Conservation (phyloP, 1,140 invertebrate species). For the Zophobas morio region DNA sequence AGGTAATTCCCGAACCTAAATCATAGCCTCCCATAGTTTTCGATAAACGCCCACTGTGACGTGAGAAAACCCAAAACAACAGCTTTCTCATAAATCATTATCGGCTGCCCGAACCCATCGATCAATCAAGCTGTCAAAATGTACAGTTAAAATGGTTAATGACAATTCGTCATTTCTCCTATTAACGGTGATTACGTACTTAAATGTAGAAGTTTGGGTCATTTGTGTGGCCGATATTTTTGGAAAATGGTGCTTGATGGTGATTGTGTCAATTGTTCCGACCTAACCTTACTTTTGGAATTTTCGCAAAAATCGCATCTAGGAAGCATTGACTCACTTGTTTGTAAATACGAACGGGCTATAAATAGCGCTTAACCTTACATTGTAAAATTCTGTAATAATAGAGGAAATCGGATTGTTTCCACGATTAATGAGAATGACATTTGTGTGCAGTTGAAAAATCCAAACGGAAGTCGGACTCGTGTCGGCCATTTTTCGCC, state of each 20-base stretch:
- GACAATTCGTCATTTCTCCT: neutral
- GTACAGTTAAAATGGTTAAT: neutral
- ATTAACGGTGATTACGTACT: too few species aligned
- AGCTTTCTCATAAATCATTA: neutral
- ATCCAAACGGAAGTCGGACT: conserved; percentile 18
- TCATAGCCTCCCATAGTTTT: too few species aligned
- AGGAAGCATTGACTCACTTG: conserved; percentile 37
- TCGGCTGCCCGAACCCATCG: neutral
- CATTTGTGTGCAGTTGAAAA: conserved; percentile 18
- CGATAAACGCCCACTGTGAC: neutral
- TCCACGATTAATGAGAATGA: conserved; percentile 18
- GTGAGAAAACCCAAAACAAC: neutral
- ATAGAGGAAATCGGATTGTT: conserved; percentile 35
- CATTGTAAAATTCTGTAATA: conserved; percentile 35
- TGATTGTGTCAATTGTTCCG: neutral
- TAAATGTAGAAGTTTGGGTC: neutral
- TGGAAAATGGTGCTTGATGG: too few species aligned
- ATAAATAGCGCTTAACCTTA: conserved; percentile 32
- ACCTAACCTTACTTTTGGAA: neutral
- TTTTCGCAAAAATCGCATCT: conserved; percentile 24
- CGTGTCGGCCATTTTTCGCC: neutral
- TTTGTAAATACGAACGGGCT: conserved; percentile 29
- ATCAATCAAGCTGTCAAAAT: conserved; percentile 25
- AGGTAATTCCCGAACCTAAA: too few species aligned
- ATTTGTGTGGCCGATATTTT: neutral